Percentiles rank a stretch among this genome's conserved stretches.
Conservation (phyloP, 2,888 invertebrate genomes). For the Caprella mutica region DNA sequence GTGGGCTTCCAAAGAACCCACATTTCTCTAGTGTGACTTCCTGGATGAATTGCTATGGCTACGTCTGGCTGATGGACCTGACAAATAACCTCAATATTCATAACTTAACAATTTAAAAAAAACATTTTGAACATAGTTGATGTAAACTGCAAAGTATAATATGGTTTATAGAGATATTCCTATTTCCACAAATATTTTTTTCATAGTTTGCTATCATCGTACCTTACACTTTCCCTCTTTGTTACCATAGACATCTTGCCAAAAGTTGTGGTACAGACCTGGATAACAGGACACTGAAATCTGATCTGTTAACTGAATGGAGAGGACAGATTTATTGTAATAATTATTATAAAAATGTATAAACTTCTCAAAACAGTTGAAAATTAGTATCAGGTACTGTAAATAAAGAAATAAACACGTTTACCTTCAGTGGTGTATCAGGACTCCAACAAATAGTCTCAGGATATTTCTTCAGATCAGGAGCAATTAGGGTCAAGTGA, state of each 20-base stretch:
- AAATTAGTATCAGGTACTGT: too few relatives aligned
- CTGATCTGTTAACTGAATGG: too few relatives aligned
- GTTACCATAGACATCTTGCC: constrained; percentile 13
- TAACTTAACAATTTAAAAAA: too few relatives aligned
- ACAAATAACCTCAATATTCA: too few relatives aligned
- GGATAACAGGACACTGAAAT: constrained; percentile 20
- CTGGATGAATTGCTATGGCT: constrained; percentile 29
- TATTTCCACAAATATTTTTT: not conserved
- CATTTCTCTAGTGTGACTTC: constrained; percentile 24
- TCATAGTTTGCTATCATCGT: not conserved
- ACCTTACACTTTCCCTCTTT: not conserved
- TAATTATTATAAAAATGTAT: too few relatives aligned
- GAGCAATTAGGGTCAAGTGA: constrained; percentile 23
- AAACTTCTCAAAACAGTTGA: too few relatives aligned
- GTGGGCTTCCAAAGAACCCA: constrained; percentile 28
- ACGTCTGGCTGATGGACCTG: constrained; percentile 19
- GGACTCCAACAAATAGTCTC: constrained; percentile 15
- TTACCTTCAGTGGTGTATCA: constrained; percentile 8
- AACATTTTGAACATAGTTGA: too few relatives aligned
- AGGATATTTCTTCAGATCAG: constrained; percentile 22
- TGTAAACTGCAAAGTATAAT: too few relatives aligned
- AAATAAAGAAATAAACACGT: too few relatives aligned
- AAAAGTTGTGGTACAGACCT: constrained; percentile 31
- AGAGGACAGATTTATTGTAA: too few relatives aligned
- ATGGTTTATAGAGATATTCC: too few relatives aligned